Evolutionary conservation across 2,113 vertebrate genomes (phyloP).

Genomic region (Percopsis transmontana): DNA sequence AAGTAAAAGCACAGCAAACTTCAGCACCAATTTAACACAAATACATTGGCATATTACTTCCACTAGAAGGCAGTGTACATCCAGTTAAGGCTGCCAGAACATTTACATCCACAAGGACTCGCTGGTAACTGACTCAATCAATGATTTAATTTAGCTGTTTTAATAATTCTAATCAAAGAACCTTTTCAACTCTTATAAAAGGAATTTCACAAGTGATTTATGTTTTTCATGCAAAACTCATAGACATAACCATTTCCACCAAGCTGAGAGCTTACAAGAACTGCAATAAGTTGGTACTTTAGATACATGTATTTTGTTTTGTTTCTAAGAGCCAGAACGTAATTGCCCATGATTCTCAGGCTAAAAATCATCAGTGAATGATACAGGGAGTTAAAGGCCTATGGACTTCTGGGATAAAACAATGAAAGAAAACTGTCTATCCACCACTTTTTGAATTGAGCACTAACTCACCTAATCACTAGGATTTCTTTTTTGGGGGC

Average conservation of each 20-base stretch:
- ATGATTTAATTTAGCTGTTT: conserved; percentile 19
- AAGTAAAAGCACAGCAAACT: too few relatives aligned
- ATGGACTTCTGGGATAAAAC: conserved; percentile 19
- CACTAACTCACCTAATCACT: conserved; percentile 27
- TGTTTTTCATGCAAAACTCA: not conserved
- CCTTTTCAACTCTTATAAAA: conserved; percentile 27
- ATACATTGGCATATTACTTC: conserved; percentile 2
- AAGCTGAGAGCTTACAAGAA: too few relatives aligned
- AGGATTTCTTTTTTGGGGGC: not conserved
- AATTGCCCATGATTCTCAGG: too few relatives aligned
- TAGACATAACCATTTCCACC: too few relatives aligned
- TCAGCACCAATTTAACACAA: not conserved
- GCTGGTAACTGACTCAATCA: conserved; percentile 17
- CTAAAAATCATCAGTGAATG: too few relatives aligned
- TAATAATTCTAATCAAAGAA: conserved; percentile 1
- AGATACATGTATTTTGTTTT: too few relatives aligned
- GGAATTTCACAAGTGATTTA: conserved; percentile 3
- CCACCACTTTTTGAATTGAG: conserved; percentile 13
- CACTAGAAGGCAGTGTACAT: conserved; percentile 51
- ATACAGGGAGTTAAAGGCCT: not conserved
- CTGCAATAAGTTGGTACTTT: too few relatives aligned
- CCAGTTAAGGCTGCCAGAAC: not conserved
- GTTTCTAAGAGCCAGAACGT: too few relatives aligned
- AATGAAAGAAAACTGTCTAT: conserved; percentile 22
- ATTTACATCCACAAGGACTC: not conserved